Base-by-base conservation (phyloP, 2,113 vertebrate species). In the Cyprinodon variegatus region DNA sequence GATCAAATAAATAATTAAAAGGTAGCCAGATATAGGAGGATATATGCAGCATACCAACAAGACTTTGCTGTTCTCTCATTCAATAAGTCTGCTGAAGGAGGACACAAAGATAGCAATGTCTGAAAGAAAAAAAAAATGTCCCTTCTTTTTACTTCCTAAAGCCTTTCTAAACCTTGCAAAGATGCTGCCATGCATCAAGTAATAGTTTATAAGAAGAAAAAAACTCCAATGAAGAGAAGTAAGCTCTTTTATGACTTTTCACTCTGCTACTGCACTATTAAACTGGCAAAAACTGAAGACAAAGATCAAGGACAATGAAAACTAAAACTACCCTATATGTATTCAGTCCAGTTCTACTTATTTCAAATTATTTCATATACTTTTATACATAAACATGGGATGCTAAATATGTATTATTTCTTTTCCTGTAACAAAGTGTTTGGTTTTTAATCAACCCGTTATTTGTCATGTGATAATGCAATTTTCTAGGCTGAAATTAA, bases 381-480 rank as follows among this genome's bases (percentile, higher is more conserved):
- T 68, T 78, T 84, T 29, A 29, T 29, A 29, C 29, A 77, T 72
- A 17, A 77, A 76, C 65, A 70, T 78, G 78, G 61, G 72, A 69
- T 65, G 76, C 78, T 67, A 59, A 86, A 81, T 78, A 75, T 38
- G 40, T 65, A 43, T 22, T 41, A 39, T 41, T 65, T 29, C 36
- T 29, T 65, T 29, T 65, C 41, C 14, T 45, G 20, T 15, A 64
- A 77, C 17, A 14, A 69, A 71, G 73, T 80, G 69, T 85, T 78
- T 83, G 70, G 70, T 85, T 76, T 83, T 66, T 82, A 29, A 29
- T 29, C 75, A 62, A 72, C 45, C 57, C 36, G 72, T 73, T 72
- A 73, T 83, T 78, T 85, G 82, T 89, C 73, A 75, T n/a, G 65
- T 83, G 83, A 90, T 90, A 82, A 87, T 65, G n/a, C 6, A 17